Evolutionary conservation across 2,113 vertebrate genomes (phyloP), one percentile per base, ranked within the genome.

Genomic region (Bufo gargarizans): DNA sequence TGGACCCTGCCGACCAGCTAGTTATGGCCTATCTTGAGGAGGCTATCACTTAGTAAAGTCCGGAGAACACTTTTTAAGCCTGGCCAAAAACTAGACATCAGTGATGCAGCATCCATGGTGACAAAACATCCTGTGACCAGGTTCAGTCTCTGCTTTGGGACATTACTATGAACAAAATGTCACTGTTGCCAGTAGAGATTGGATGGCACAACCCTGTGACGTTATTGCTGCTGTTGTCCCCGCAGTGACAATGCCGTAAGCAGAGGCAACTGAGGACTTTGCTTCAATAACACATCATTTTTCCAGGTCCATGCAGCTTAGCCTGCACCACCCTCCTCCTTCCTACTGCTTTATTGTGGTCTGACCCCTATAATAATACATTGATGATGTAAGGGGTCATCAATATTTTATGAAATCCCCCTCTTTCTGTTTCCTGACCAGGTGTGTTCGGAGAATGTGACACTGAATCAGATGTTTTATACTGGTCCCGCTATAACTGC

Each of bases 381-480:
- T 33, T 33, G 33, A 33, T 33, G 33, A 33, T 33, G 33, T 33
- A 33, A 33, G 33, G 33, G 33, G 33, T 33, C 33, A 33, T 33
- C 33, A 33, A 33, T 33, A 33, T 33, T 33, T 33, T 33, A 33
- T 33, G 33, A 33, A 33, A 33, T 0, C 33, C 33, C 33, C 33
- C 33, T 33, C 77, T 33, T 43, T 45, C 45, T 43, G 89, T 67
- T 53, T 55, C 90, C 72, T 59, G 76, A 11, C 79, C 89, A 97
- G 98, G 98, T 2, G 95, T 97, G 91, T 99, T 98, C 6, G 97
- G 96, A 33, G 98, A 99, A 90, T 99, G 98, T 1, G 95, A 97
- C 82, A 95, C 94, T 0, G 98, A 99, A 80, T 93, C 93, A 0
- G 97, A 99, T 0, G 96, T 98, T 81, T 95, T 99, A 19, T 92